Evolutionary conservation across 2,113 vertebrate species (phyloP), one percentile per base, ranked within the genome.

Genomic region (Barbus barbus): DNA sequence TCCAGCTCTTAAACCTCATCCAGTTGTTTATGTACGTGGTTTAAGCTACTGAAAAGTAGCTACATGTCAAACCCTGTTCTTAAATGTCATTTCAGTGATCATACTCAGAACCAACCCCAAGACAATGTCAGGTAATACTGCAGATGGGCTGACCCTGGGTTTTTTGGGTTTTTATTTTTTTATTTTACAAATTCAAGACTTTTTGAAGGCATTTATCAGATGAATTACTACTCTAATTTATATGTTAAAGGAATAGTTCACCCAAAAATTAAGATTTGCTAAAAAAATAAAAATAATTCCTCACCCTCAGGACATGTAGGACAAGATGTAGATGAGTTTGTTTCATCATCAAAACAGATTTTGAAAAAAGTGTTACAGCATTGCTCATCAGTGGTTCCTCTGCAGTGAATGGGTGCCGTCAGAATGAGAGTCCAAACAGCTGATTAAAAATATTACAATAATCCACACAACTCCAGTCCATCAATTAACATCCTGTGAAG

Each of bases 21-120:
- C 75, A n/a, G 11, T 28, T 80, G 38, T 65, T 73, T 26, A 18
- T 61, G 24, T 63, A 28, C 12, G 16, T 41, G 12, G n/a, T 65
- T 79, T 26, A 79, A 79, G 78, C 58, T 69, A 81, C 79, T 53
- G 79, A 46, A 44, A 31, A 69, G 41, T 44, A 44, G 41, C 41
- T 44, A 44, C 41, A 44, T 44, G 41, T 44, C 41, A 72, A 60
- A 79, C 51, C 53, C 76, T 84, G 63, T 78, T 84, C n/a, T 80
- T 79, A 80, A 84, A 78, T 84, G 76, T 80, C 83, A 72, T 84
- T 84, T 84, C 83, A 84, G 83, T 72, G 69, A 78, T 41, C 83
- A 84, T 38, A 36, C 76, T 56, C 83, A 61, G 44, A 79, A 84
- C 18, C 83, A 44, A 16, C 83, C 75, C 83, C 83, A 84, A 80